Conservation (phyloP, 2,888 invertebrate genomes). For the Mythimna vitellina region DNA sequence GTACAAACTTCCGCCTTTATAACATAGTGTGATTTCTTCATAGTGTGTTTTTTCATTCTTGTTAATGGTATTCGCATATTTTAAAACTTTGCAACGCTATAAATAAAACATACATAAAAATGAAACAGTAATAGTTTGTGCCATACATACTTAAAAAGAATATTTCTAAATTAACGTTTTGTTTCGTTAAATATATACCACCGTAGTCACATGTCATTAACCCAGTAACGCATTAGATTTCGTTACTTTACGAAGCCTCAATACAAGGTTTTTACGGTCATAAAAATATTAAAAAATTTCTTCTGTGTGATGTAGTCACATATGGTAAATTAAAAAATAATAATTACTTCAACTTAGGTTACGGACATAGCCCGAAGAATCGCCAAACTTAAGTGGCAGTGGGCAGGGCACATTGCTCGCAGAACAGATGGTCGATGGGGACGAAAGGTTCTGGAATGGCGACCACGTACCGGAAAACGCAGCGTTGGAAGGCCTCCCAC, state of each 20-base stretch:
- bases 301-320: too few species aligned
- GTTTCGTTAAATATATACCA: neutral
- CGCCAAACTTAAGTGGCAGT: too few species aligned
- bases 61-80: neutral
- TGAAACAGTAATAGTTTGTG: neutral
- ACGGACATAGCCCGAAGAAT: too few species aligned
- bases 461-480: too few species aligned
- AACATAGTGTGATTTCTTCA: neutral
- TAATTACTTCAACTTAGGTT: too few species aligned
- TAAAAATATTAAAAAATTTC: conserved; percentile 8
- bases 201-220: conserved; percentile 4
- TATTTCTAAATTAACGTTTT: neutral
- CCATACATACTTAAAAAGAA: conserved; percentile 11
- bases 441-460: too few species aligned
- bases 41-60: too few species aligned
- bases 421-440: too few species aligned
- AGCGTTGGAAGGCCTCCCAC: too few species aligned
- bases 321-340: too few species aligned
- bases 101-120: neutral
- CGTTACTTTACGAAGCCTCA: neutral
- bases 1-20: too few species aligned
- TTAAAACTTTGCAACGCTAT: neutral
- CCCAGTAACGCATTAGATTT: conserved; percentile 5
- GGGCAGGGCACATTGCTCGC: too few species aligned
- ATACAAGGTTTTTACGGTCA: conserved; percentile 12